Evolutionary conservation across 2,888 invertebrate species (phyloP), one percentile per base, ranked within the genome.

Genomic region (Trisateles emortualis): DNA sequence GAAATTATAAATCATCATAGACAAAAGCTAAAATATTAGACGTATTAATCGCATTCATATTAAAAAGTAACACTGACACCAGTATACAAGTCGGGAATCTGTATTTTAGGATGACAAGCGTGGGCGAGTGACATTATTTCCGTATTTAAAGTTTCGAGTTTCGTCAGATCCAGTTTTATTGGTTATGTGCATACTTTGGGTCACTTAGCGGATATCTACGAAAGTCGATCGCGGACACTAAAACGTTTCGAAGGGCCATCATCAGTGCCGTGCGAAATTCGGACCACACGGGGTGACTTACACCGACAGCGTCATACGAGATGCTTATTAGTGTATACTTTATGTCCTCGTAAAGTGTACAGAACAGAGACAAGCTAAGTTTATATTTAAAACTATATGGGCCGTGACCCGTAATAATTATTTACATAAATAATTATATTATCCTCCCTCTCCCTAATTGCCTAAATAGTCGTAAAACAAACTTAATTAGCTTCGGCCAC

Each of bases 181-280:
- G 72, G 66, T 52, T 62, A 54, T 42, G 65, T 59, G 76, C 76
- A 81, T 84, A 84, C 81, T 82, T 81, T 76, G 59, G 63, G 66
- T 81, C 85, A 89, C 86, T 90, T 90, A 89, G 84, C 89, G 72
- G 68, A 78, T 79, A 78, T 77, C 78, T 78, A 86, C 81, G 81
- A 87, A 86, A 81, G 45, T 56, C 72, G 75, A 73, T 74, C 68
- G 74, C 61, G 56, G 64, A 72, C 74, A 72, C 74, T 83, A 80
- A 87, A 84, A 74, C 70, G 65, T 73, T 83, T 78, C 62, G 74
- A 78, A 72, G 64, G 52, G 58, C 72, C 71, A 81, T 86, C 80
- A 78, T 79, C 83, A 77, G 74, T 71, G 52, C 58, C 65, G 69
- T 83, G 86, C 86, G 81, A 87, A 88, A 84, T 76, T 74, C 63